Percentiles rank a stretch among this genome's conserved stretches.
Evolutionary conservation across 1,140 invertebrate genomes (phyloP).

Genomic region (Pantala flavescens): DNA sequence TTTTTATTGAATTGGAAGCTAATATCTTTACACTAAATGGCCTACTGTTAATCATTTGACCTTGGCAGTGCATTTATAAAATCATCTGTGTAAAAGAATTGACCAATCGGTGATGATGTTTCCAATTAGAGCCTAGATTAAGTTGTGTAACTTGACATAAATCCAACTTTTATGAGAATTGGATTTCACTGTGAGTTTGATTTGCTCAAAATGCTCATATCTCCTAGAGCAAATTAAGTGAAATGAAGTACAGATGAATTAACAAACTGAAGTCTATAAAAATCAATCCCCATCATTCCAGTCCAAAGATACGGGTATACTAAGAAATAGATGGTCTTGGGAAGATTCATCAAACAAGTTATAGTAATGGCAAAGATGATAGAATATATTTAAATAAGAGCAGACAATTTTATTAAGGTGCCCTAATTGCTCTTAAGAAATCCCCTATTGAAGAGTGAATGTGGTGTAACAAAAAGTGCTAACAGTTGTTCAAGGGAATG

Average conservation of each 20-base stretch:
- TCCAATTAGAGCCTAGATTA: slow-evolving; percentile 1
- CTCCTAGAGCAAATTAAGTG: background rate
- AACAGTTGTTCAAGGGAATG: slow-evolving; percentile 9
- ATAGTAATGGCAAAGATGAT: background rate
- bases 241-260: background rate
- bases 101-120: background rate
- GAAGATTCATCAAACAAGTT: background rate
- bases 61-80: slow-evolving; percentile 7
- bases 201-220: background rate
- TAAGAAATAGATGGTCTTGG: slow-evolving; percentile 2
- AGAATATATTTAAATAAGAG: slow-evolving; percentile 4
- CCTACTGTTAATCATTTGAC: background rate
- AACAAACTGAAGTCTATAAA: background rate
- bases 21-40: background rate
- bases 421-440: background rate
- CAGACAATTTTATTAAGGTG: background rate
- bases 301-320: slow-evolving; percentile 8
- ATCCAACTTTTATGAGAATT: background rate
- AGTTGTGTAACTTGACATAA: background rate
- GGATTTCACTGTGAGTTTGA: background rate
- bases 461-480: background rate
- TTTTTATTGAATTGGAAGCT: slow-evolving; percentile 3
- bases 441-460: slow-evolving; percentile 6
- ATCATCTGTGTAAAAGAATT: background rate
- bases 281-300: slow-evolving; percentile 5